Evolutionary conservation across 2,888 invertebrate genomes (phyloP).

Genomic region (Proisotoma minuta): DNA sequence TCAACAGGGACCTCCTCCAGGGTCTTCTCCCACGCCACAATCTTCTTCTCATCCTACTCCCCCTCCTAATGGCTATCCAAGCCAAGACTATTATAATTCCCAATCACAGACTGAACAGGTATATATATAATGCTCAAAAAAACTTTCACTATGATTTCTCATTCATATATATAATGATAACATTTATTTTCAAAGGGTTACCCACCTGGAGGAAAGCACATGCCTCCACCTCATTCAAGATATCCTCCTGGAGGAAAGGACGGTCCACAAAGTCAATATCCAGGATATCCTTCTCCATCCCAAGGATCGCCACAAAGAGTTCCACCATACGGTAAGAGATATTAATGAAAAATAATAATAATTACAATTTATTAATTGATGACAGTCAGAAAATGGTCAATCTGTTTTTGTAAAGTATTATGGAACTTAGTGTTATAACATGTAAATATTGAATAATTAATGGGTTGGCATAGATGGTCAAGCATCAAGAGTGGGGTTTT

Average conservation of each 20-base stretch:
- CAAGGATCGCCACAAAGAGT: constrained; percentile 42
- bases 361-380: too few relatives aligned
- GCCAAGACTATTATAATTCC: constrained; percentile 55
- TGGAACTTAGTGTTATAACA: not conserved
- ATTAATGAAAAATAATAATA: not conserved
- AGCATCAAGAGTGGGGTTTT: constrained; percentile 32
- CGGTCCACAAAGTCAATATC: constrained; percentile 27
- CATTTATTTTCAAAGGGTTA: constrained; percentile 34
- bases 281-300: constrained; percentile 35
- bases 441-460: not conserved
- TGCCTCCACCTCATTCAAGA: constrained; percentile 41
- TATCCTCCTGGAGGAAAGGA: constrained; percentile 38
- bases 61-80: constrained; percentile 47
- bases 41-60: constrained; percentile 35
- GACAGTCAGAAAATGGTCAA: not conserved
- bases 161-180: not conserved
- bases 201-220: constrained; percentile 38
- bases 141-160: not conserved
- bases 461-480: constrained; percentile 29
- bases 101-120: constrained; percentile 48
- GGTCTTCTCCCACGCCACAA: constrained; percentile 49
- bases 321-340: constrained; percentile 44
- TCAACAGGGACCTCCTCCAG: constrained; percentile 42
- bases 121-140: constrained; percentile 2
- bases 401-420: not conserved